A percentile compares a stretch with the other conserved stretches of the same genome.
Conservation (phyloP, 2,113 vertebrate species). For the Ahaetulla prasina region DNA sequence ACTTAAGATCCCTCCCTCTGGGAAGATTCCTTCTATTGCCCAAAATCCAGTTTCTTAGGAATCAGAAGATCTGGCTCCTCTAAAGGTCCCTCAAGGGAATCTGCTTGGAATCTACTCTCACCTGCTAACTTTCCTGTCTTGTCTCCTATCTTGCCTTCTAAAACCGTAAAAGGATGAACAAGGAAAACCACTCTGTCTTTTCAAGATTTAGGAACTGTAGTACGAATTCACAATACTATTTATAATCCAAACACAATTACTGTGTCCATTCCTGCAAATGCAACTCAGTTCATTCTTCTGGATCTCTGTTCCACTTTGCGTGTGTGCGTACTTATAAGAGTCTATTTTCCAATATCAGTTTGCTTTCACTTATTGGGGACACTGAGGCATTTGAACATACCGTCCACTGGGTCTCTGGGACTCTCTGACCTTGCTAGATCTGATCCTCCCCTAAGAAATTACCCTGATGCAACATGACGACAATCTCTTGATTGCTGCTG, state of each 20-base stretch:
- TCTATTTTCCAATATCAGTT: neutral
- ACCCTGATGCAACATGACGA: neutral
- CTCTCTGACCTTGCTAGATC: neutral
- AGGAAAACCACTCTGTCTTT: neutral
- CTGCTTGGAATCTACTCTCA: neutral
- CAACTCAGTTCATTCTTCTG: neutral
- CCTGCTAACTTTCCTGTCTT: neutral
- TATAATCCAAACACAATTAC: neutral
- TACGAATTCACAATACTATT: neutral
- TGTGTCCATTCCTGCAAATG: neutral
- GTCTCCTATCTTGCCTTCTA: neutral
- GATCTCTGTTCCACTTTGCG: neutral
- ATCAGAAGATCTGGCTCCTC: neutral
- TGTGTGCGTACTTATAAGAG: neutral
- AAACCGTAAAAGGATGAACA: neutral
- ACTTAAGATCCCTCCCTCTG: neutral
- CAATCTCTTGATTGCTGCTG: neutral
- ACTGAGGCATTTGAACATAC: neutral
- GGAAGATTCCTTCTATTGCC: neutral
- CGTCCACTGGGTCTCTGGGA: neutral
- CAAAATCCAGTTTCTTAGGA: neutral
- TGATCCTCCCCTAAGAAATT: neutral
- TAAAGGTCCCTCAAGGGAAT: neutral
- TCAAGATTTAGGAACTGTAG: neutral
- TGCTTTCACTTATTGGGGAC: neutral